Evolutionary conservation across 2,797 vertebrate species (phyloP), one percentile per base, ranked within the genome.

Genomic region (Ctenosaura bakeri): DNA sequence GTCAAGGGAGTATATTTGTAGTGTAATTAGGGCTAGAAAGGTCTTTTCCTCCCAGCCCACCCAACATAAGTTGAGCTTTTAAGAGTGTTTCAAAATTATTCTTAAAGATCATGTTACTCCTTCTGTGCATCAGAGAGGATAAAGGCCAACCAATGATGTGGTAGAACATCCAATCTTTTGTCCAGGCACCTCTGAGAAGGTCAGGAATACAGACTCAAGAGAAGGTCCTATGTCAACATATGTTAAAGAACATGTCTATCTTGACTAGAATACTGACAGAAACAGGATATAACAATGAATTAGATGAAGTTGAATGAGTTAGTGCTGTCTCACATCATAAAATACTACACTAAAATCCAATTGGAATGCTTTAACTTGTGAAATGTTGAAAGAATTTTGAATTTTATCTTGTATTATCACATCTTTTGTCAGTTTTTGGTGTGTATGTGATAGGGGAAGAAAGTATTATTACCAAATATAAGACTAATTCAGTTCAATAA

Each of bases 401-500:
- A 83, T 90, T 93, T 94, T 88, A 56, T 69, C 29, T 88, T 90
- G 12, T 0, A 0, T 80, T 59, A 46, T 88, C 0, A 0, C 1
- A 54, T 9, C 24, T 94, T 93, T 89, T 71, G 79, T 88, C 13
- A 66, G 32, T 88, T 80, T 59, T 88, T 22, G n/a, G 9, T 83
- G 24, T 1, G 20, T 88, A 29, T 69, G 29, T 69, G 66, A 29
- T 29, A 92, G 88, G 88, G 14, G 32, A 56, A 87, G 35, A 88
- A 94, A 85, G 2, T 83, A 80, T 80, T 92, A 18, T 59, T n/a
- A 14, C 4, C 0, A 82, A 73, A 24, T 10, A 35, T 29, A 84
- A 79, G 1, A 35, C 88, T 50, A n/a, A 92, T 93, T 96, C 54
- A 14, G 76, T 93, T 93, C 94, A 87, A 91, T 93, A 95, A 96